Percentiles rank a stretch among this genome's conserved stretches.
Conservation (phyloP, 1,140 invertebrate species). For the Varroa destructor region DNA sequence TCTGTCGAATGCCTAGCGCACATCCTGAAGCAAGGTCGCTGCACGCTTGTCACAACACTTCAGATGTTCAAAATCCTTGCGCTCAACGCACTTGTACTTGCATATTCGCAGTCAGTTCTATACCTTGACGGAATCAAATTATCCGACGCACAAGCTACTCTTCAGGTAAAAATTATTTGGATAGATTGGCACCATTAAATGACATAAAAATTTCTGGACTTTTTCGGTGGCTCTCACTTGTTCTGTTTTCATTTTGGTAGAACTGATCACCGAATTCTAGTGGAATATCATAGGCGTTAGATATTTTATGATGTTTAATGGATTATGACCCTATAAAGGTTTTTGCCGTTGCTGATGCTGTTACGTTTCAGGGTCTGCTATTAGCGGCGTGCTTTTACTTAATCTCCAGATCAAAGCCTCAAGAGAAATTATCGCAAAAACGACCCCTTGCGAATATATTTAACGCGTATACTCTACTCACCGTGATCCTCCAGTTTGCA, state of each 20-base stretch:
- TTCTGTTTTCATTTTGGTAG: background rate
- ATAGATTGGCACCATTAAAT: too few relatives aligned
- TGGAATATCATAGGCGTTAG: too few relatives aligned
- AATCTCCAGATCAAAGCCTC: conserved; percentile 92
- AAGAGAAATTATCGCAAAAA: conserved; percentile 80
- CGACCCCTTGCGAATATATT: conserved; percentile 96
- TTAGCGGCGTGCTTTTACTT: conserved; percentile 93
- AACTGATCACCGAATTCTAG: too few relatives aligned
- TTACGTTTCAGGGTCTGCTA: conserved; percentile 52
- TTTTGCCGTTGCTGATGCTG: too few relatives aligned
- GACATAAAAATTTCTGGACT: too few relatives aligned
- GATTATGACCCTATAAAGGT: too few relatives aligned
- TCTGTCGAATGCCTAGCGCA: conserved; percentile 95
- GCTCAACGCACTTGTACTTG: conserved; percentile 90
- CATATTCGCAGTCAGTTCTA: conserved; percentile 95
- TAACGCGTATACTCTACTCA: conserved; percentile 90
- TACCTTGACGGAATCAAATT: conserved; percentile 97
- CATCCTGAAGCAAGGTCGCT: conserved; percentile 96
- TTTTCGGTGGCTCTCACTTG: background rate
- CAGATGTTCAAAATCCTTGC: conserved; percentile 99
- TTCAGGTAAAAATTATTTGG: conserved; percentile 49
- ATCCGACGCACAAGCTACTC: conserved; percentile 88
- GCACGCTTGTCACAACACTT: conserved; percentile 92
- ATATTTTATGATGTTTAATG: too few relatives aligned
- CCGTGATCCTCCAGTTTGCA: conserved; percentile 84